A percentile compares a stretch with the other conserved stretches of the same genome.
phyloP scores from a whole-genome alignment of 1,140 invertebrate species.

The Drosophila jambulina region DNA sequence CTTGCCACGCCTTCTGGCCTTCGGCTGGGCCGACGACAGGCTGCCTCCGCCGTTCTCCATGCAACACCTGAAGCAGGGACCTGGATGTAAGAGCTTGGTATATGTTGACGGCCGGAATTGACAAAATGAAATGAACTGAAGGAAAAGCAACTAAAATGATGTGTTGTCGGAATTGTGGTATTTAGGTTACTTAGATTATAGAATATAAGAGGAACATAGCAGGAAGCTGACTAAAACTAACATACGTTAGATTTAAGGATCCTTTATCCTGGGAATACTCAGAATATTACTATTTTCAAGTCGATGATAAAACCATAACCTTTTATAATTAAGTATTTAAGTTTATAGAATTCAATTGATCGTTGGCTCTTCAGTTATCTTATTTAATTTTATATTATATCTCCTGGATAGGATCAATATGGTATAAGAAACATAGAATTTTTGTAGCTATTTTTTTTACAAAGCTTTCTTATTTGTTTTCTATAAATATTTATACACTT shows the following conservation, averaged over 20 bases:
- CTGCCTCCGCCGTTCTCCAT: constrained; percentile 3
- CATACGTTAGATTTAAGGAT: not conserved
- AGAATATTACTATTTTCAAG: not conserved
- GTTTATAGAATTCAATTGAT: not conserved
- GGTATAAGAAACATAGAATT: too few species aligned
- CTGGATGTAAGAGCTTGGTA: constrained; percentile 1
- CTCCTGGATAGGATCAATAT: too few species aligned
- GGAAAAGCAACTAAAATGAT: not conserved
- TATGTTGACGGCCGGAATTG: constrained; percentile 3
- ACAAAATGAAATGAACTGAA: constrained; percentile 8
- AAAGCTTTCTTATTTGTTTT: too few species aligned
- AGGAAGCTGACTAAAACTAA: not conserved
- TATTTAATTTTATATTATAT: too few species aligned
- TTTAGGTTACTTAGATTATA: not conserved
- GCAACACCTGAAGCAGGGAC: constrained; percentile 1
- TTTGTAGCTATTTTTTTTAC: too few species aligned
- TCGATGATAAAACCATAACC: not conserved
- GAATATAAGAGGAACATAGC: not conserved
- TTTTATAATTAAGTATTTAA: too few species aligned
- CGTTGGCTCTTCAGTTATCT: too few species aligned
- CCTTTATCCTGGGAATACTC: not conserved
- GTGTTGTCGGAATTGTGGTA: not conserved
- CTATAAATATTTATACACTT: too few species aligned
- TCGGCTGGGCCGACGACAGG: not conserved
- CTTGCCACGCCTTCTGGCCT: not conserved